Percentiles rank a stretch among this genome's conserved stretches.
Conservation (phyloP, 2,797 vertebrate genomes). For the Enteromius argenteus region DNA sequence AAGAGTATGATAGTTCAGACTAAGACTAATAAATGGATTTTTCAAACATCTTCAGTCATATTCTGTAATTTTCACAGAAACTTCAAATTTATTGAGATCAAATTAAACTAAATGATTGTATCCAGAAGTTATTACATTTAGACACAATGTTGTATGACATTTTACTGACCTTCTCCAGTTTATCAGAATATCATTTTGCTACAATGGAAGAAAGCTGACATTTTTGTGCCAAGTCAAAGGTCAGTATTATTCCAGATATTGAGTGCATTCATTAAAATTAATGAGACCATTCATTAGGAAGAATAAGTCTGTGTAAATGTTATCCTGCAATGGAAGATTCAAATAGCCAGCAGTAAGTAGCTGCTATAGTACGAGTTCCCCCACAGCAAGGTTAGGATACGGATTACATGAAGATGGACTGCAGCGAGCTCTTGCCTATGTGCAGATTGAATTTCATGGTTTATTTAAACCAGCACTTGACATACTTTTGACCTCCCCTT, state of each 20-base stretch:
- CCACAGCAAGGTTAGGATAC: slow-evolving; percentile 10
- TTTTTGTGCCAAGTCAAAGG: slow-evolving; percentile 48
- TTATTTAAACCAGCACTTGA: slow-evolving; percentile 49
- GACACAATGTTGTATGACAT: slow-evolving; percentile 52
- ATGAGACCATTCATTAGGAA: slow-evolving; percentile 61
- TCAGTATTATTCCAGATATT: slow-evolving; percentile 51
- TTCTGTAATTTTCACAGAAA: background rate
- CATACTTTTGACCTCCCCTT: slow-evolving; percentile 29
- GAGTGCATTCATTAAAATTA: slow-evolving; percentile 63
- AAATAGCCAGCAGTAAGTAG: slow-evolving; percentile 28
- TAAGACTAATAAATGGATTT: background rate
- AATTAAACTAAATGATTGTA: slow-evolving; percentile 36
- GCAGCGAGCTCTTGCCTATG: slow-evolving; percentile 15
- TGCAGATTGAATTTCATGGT: slow-evolving; percentile 48
- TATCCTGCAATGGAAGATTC: slow-evolving; percentile 8
- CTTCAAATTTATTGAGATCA: background rate
- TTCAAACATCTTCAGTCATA: background rate
- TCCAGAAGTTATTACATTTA: slow-evolving; percentile 49
- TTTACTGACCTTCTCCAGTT: slow-evolving; percentile 47
- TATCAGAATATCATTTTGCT: slow-evolving; percentile 35
- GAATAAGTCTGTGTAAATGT: slow-evolving; percentile 45
- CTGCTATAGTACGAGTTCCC: slow-evolving; percentile 2
- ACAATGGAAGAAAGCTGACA: slow-evolving; percentile 41
- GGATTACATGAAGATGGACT: slow-evolving; percentile 22
- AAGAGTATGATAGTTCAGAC: background rate